Conservation (phyloP, 2,113 vertebrate genomes). For the Haemorhous mexicanus region DNA sequence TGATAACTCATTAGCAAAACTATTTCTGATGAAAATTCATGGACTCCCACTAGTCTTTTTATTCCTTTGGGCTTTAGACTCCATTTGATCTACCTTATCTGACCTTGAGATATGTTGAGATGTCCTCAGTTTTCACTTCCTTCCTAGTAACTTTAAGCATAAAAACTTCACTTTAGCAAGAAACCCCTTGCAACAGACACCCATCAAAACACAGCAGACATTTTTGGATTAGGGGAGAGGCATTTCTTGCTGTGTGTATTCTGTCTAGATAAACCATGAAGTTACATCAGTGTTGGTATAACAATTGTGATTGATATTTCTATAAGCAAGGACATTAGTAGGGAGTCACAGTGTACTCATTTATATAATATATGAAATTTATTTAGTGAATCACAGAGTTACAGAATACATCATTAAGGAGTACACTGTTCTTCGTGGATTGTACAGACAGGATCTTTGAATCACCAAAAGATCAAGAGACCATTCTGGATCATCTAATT, state of each 20-base stretch:
- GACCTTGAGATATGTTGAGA: neutral
- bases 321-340: neutral
- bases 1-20: constrained; percentile 33
- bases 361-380: neutral
- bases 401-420: neutral
- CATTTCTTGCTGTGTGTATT: neutral
- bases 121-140: neutral
- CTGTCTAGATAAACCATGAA: neutral
- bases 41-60: neutral
- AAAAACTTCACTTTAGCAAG: neutral
- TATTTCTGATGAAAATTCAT: neutral
- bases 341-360: neutral
- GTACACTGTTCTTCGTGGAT: neutral
- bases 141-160: neutral
- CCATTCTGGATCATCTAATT: neutral
- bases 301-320: neutral
- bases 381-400: neutral
- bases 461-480: neutral
- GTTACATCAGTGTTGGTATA: neutral
- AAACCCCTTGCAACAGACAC: neutral
- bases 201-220: neutral
- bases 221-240: neutral
- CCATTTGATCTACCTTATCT: neutral
- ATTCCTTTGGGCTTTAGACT: neutral
- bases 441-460: neutral